Evolutionary conservation across 2,888 invertebrate genomes (phyloP).

Genomic region (Parelbella ahira): DNA sequence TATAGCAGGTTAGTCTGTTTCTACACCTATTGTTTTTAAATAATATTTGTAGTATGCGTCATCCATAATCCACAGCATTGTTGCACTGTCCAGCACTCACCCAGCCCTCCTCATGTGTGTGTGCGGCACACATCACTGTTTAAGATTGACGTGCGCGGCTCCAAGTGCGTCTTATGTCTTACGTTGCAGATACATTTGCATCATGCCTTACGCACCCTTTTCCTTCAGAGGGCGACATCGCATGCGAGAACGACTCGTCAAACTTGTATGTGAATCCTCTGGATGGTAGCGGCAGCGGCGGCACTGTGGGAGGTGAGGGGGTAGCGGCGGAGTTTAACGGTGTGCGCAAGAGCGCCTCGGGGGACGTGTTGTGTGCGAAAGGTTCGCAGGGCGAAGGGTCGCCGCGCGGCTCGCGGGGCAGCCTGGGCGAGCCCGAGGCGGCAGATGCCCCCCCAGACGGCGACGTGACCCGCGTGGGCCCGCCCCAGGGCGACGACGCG

Average conservation of each 20-base stretch:
- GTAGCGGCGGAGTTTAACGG: constrained; percentile 70
- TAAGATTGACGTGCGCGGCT: constrained; percentile 52
- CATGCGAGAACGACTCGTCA: constrained; percentile 86
- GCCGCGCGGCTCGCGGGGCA: constrained; percentile 66
- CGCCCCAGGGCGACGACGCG: constrained; percentile 60
- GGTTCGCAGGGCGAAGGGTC: constrained; percentile 78
- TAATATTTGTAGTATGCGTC: constrained; percentile 12
- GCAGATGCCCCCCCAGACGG: constrained; percentile 34
- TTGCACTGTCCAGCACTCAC: constrained; percentile 24
- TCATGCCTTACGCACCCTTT: constrained; percentile 98
- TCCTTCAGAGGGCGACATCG: constrained; percentile 90
- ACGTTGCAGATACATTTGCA: constrained; percentile 96
- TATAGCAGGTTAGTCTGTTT: too few species aligned
- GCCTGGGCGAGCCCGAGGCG: constrained; percentile 58
- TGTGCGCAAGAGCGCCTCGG: constrained; percentile 90
- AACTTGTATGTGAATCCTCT: constrained; percentile 94
- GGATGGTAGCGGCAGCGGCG: constrained; percentile 83
- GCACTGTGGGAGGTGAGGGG: constrained; percentile 44
- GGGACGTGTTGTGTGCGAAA: constrained; percentile 85
- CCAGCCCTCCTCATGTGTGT: constrained; percentile 26
- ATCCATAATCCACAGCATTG: constrained; percentile 13
- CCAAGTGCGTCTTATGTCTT: constrained; percentile 76
- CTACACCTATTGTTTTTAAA: too few species aligned
- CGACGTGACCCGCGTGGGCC: constrained; percentile 67
- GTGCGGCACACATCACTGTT: constrained; percentile 38